A percentile compares a stretch with the other conserved stretches of the same genome.
These are phyloP conservation scores for Pseudomyrmex concolor DNA, from an alignment of 1,140 invertebrate genomes.

Conservation along the genomic window DNA sequence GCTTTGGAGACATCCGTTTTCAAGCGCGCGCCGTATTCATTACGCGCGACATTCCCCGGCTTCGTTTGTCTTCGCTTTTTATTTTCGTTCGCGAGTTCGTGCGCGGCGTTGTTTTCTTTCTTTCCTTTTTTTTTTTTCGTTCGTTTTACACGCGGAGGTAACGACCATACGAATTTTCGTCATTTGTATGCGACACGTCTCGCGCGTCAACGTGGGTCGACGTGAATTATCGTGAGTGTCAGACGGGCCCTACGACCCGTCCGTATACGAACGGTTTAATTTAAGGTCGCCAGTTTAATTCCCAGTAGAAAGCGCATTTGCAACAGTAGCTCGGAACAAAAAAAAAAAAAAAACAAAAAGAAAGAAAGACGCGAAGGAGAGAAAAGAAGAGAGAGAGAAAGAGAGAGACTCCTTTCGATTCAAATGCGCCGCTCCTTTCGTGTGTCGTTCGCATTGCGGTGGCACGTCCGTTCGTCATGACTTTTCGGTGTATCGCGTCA, in stretches of 20 bases:
- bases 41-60: constrained; percentile 17
- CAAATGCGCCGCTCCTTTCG: constrained; percentile 70
- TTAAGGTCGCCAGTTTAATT: constrained; percentile 83
- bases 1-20: constrained; percentile 24
- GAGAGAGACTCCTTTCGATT: constrained; percentile 65
- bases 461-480: constrained; percentile 51
- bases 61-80: neutral
- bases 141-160: constrained; percentile 71
- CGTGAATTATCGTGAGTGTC: constrained; percentile 82
- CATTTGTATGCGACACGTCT: constrained; percentile 80
- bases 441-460: constrained; percentile 64
- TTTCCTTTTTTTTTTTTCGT: constrained; percentile 72
- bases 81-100: constrained; percentile 62
- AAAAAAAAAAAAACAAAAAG: neutral
- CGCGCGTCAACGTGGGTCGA: constrained; percentile 77
- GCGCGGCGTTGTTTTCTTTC: constrained; percentile 68
- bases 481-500: constrained; percentile 27
- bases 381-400: constrained; percentile 6
- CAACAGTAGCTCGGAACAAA: constrained; percentile 73
- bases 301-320: constrained; percentile 80
- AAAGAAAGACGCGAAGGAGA: constrained; percentile 5
- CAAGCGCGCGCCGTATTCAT: constrained; percentile 39
- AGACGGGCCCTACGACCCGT: constrained; percentile 75
- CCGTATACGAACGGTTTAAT: constrained; percentile 81
- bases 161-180: constrained; percentile 80